Percentiles rank a stretch among this genome's conserved stretches.
Conservation (phyloP, 2,113 vertebrate species). For the Lathamus discolor region DNA sequence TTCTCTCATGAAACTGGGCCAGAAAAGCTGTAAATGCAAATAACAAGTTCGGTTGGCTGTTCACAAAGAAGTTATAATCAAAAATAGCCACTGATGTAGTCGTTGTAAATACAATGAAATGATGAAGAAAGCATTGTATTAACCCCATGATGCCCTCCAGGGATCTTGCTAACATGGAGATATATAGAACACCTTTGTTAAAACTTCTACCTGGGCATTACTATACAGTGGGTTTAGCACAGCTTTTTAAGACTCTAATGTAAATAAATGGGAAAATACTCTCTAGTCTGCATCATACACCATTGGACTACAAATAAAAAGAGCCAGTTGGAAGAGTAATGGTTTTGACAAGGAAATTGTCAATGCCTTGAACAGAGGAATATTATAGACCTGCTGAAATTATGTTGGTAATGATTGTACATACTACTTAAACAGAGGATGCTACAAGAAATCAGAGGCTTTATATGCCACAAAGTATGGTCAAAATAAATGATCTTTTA, state of each 20-base stretch:
- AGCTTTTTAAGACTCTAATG: neutral
- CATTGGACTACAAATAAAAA: neutral
- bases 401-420: neutral
- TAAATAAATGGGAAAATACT: neutral
- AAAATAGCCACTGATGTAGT: neutral
- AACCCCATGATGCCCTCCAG: neutral
- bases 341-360: conserved; percentile 18
- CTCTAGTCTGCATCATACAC: neutral
- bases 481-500: neutral
- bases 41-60: neutral
- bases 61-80: neutral
- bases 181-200: neutral
- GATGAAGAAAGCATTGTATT: neutral
- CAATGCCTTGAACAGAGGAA: neutral
- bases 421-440: neutral
- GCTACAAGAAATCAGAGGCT: neutral
- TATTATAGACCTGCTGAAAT: neutral
- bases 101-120: neutral
- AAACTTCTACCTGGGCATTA: neutral
- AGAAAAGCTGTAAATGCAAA: neutral
- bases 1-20: neutral
- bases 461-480: neutral
- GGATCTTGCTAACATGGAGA: neutral
- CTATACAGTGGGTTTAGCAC: neutral
- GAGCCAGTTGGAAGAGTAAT: neutral